These are phyloP conservation scores for Myathropa florea DNA, from an alignment of 2,888 invertebrate species.

Conservation along the genomic window DNA sequence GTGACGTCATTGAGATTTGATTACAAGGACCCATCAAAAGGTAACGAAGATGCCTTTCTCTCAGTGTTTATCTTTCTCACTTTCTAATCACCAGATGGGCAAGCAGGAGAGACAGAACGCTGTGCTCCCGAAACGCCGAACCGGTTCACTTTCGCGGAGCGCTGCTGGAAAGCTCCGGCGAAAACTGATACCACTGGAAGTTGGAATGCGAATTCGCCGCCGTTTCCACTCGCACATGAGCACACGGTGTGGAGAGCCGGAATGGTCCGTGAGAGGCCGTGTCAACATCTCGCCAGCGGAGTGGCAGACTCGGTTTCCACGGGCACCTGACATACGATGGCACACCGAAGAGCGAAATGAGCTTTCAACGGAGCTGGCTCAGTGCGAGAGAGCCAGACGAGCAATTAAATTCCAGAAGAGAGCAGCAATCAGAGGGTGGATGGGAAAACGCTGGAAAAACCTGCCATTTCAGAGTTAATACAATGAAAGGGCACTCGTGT, in stretches of 20 bases:
- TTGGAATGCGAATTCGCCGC: background rate
- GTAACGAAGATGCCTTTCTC: constrained; percentile 1
- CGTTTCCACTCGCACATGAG: constrained; percentile 55
- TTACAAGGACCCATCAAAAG: constrained; percentile 50
- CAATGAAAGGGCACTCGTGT: constrained; percentile 34
- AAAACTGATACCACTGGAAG: constrained; percentile 52
- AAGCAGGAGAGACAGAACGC: background rate
- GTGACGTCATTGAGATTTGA: constrained; percentile 53
- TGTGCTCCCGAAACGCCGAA: constrained; percentile 6
- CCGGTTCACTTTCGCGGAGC: constrained; percentile 19
- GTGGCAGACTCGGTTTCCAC: no score
- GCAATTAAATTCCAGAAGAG: no score
- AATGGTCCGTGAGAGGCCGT: no score
- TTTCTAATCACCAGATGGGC: background rate
- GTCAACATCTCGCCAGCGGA: no score
- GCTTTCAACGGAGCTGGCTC: background rate
- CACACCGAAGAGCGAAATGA: background rate
- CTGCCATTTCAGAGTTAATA: constrained; percentile 11
- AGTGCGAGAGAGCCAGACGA: background rate
- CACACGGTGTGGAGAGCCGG: background rate
- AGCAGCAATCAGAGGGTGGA: background rate
- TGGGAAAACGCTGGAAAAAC: constrained; percentile 17
- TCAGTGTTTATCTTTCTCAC: constrained; percentile 16
- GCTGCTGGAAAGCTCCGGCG: constrained; percentile 31
- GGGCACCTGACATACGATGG: background rate